Conservation (phyloP, 2,113 vertebrate species). For the Propithecus coquereli region DNA sequence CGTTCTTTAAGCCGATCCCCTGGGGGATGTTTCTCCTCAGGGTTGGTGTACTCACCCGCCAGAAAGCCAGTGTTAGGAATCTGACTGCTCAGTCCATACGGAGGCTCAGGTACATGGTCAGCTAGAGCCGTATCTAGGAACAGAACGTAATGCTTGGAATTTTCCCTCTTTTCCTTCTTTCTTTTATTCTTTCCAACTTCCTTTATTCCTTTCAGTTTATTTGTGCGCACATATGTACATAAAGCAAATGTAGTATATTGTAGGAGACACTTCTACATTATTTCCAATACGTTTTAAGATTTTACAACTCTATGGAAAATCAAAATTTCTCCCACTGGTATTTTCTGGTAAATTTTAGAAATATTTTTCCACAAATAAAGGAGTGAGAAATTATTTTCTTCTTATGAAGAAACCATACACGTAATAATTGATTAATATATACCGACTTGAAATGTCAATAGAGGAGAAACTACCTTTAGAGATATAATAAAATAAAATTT, state of each 20-base stretch:
- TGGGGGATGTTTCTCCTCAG: fast-evolving
- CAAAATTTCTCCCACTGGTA: neutral
- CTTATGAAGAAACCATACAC: neutral
- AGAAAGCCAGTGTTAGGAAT: neutral
- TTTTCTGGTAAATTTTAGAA: neutral
- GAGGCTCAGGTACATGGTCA: neutral
- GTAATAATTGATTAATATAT: neutral
- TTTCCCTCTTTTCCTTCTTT: neutral
- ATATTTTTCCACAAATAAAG: neutral
- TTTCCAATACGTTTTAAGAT: neutral
- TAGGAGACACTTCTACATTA: neutral
- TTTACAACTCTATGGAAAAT: neutral
- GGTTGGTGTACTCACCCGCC: no score
- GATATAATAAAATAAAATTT: constrained; percentile 12
- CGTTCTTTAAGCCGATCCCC: fast-evolving
- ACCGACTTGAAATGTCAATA: neutral
- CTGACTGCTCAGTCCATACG: neutral
- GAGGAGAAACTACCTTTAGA: neutral
- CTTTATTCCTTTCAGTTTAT: neutral
- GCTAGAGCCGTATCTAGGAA: neutral
- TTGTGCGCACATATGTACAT: neutral
- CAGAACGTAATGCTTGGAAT: neutral
- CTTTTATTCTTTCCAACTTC: neutral
- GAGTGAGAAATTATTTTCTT: neutral
- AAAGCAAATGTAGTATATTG: neutral